These are phyloP conservation scores for Lumbricus terrestris DNA, from an alignment of 2,888 invertebrate species.

Conservation along the genomic window DNA sequence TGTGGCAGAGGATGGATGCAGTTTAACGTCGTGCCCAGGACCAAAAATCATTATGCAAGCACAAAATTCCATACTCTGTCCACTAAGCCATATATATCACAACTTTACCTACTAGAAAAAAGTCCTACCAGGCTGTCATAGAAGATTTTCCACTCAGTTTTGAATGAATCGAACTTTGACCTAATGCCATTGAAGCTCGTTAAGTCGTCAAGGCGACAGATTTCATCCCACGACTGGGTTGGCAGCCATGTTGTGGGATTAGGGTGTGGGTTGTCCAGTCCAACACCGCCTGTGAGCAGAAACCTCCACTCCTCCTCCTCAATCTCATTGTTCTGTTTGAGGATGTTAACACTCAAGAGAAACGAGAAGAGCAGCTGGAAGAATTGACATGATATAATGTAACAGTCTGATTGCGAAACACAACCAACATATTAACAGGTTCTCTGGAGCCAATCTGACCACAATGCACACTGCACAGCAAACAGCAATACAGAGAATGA, in stretches of 20 bases:
- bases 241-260: constrained; percentile 80
- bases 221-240: constrained; percentile 65
- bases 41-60: background rate
- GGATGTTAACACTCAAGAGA: constrained; percentile 59
- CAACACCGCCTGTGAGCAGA: constrained; percentile 80
- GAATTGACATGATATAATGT: background rate
- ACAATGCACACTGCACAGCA: too few relatives aligned
- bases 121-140: constrained; percentile 67
- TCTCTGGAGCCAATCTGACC: background rate
- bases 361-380: constrained; percentile 61
- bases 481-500: background rate
- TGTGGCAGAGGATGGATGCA: too few relatives aligned
- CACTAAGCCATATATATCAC: background rate
- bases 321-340: constrained; percentile 57
- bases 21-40: too few relatives aligned
- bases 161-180: constrained; percentile 53
- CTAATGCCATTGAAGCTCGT: constrained; percentile 53
- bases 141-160: constrained; percentile 67
- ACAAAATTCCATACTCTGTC: background rate
- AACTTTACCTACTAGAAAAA: background rate
- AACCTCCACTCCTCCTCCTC: constrained; percentile 77
- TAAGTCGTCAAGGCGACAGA: constrained; percentile 58
- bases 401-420: background rate
- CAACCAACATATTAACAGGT: background rate
- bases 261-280: constrained; percentile 72